These are phyloP conservation scores for Grapholita molesta DNA, from an alignment of 1,140 invertebrate genomes.

Conservation along the genomic window DNA sequence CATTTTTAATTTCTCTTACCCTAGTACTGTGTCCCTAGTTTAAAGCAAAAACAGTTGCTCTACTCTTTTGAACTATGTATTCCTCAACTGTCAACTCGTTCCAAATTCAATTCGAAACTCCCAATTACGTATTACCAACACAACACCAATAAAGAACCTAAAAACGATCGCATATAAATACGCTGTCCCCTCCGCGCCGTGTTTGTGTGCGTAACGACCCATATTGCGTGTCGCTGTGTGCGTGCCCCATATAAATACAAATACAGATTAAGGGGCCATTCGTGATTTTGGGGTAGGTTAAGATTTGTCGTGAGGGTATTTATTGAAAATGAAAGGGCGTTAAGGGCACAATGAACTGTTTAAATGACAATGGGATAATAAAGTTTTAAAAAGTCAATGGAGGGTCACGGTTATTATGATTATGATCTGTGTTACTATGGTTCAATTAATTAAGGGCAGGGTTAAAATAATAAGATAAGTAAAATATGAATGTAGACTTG, in stretches of 20 bases:
- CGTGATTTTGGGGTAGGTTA: slow-evolving; percentile 1
- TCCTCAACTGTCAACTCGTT: not conserved
- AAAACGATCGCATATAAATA: slow-evolving; percentile 13
- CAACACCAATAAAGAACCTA: slow-evolving; percentile 3
- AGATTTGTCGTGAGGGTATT: not conserved
- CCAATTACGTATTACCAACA: not conserved
- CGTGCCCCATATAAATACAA: slow-evolving; percentile 63
- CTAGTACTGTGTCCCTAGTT: too few species aligned
- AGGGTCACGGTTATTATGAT: not conserved
- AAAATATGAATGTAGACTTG: too few species aligned
- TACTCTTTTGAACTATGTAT: not conserved
- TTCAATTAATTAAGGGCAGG: too few species aligned
- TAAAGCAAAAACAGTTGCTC: too few species aligned
- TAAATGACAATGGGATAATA: not conserved
- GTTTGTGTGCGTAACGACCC: slow-evolving; percentile 58
- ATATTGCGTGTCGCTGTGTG: slow-evolving; percentile 54
- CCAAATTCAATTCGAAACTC: not conserved
- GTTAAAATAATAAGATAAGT: too few species aligned
- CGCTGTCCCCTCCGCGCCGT: slow-evolving; percentile 32
- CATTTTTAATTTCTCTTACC: too few species aligned
- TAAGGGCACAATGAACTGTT: not conserved
- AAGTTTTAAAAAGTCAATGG: not conserved
- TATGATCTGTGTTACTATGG: too few species aligned
- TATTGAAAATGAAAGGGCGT: not conserved
- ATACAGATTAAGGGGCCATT: slow-evolving; percentile 23